Conservation (phyloP, 2,797 vertebrate species). For the Galago senegalensis region DNA sequence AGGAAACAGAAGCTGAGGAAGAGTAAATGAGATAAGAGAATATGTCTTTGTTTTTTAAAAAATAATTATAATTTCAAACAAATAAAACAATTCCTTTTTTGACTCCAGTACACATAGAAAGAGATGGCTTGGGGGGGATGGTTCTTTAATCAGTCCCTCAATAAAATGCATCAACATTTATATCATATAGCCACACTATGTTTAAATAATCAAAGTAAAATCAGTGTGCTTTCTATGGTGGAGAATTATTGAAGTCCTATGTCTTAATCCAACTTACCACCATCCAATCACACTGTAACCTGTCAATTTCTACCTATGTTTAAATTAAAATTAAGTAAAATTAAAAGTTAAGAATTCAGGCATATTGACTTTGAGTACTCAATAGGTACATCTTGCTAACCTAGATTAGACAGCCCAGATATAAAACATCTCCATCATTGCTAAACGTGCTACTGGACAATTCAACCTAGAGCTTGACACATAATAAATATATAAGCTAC, state of each 20-base stretch:
- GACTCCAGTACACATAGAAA: not conserved
- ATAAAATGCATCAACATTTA: not conserved
- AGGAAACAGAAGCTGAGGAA: not conserved
- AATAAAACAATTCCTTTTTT: not conserved
- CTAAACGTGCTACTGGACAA: not conserved
- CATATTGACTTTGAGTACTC: not conserved
- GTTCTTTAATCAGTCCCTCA: not conserved
- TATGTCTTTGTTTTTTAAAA: not conserved
- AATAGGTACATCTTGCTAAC: not conserved
- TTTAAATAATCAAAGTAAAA: conserved; percentile 44
- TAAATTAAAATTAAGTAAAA: conserved; percentile 33
- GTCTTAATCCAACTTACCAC: not conserved
- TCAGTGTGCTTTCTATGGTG: not conserved
- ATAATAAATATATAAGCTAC: not conserved
- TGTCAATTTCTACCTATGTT: not conserved
- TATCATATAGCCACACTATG: not conserved
- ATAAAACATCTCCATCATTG: not conserved
- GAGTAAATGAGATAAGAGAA: not conserved
- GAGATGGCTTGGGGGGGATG: not conserved
- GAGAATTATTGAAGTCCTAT: not conserved
- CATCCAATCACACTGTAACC: not conserved
- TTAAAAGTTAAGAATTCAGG: not conserved
- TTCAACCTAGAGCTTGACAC: not conserved
- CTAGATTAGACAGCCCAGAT: not conserved
- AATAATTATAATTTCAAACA: not conserved